phyloP scores from a whole-genome alignment of 2,797 vertebrate genomes.

The Lagodon rhomboides region DNA sequence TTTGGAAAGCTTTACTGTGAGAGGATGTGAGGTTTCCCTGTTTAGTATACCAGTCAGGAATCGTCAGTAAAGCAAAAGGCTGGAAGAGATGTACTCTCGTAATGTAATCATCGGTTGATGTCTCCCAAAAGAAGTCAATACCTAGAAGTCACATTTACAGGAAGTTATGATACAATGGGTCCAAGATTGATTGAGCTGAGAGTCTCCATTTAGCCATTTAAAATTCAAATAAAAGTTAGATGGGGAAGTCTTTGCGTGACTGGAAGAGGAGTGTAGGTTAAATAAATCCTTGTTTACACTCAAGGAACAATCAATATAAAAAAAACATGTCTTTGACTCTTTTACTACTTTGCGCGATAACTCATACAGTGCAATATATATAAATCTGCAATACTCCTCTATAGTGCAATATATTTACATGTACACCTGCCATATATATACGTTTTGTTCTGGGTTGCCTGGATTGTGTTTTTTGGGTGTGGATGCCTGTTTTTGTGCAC shows the following conservation, averaged over 20 bases:
- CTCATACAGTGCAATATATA: too few relatives aligned
- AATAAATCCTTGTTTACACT: background rate
- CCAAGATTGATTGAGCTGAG: background rate
- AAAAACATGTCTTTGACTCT: too few relatives aligned
- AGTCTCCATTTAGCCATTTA: slow-evolving; percentile 13
- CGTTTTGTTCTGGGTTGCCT: too few relatives aligned
- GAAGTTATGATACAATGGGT: background rate
- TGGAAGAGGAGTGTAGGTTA: background rate
- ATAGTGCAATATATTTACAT: too few relatives aligned
- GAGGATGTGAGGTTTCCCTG: slow-evolving; percentile 36
- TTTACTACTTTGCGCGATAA: too few relatives aligned
- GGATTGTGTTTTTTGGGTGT: too few relatives aligned
- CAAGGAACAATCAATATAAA: background rate
- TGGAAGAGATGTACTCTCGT: background rate
- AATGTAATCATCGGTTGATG: slow-evolving; percentile 23
- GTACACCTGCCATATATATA: too few relatives aligned
- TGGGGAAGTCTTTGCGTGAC: background rate
- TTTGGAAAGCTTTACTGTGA: slow-evolving; percentile 63
- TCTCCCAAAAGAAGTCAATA: slow-evolving; percentile 2
- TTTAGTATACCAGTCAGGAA: slow-evolving; percentile 28
- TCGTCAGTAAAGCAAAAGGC: slow-evolving; percentile 34
- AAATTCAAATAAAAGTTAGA: background rate
- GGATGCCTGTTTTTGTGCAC: too few relatives aligned
- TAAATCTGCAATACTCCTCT: too few relatives aligned
- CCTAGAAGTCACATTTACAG: background rate